Evolutionary conservation across 2,797 vertebrate species (phyloP), one percentile per base, ranked within the genome.

Genomic region (Cryptoprocta ferox): DNA sequence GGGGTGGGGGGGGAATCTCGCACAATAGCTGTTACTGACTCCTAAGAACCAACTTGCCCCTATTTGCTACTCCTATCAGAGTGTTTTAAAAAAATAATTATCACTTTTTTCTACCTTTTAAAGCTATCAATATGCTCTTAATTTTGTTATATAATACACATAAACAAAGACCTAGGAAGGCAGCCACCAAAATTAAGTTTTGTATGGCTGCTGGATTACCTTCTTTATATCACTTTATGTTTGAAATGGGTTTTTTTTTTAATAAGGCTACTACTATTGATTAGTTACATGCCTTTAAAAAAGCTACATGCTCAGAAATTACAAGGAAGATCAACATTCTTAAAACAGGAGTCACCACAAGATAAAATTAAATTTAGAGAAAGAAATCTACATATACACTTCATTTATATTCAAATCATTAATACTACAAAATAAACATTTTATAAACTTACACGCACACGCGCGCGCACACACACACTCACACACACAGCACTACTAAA

Each of bases 1-100:
- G 98, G 93, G 96, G 97, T 95, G 26, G 39, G 26, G 2, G 91
- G 97, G 98, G 93, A 96, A 97, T 95, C 11, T 70, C 97, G 71
- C 86, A 96, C 96, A 98, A 97, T 90, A 92, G 96, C 95, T 98
- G 87, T 89, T 37, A 91, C 0, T 98, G 96, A 97, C 95, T 95
- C 97, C 42, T 80, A 95, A 97, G 96, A 97, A 97, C 70, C 80
- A 98, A 98, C 92, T 85, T 97, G 28, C 21, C 42, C 24, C 18
- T 75, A 81, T 81, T 91, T 78, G 45, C 21, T 76, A 39, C 15
- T 81, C 16, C 35, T 90, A 94, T 84, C 59, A 93, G 94, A 90
- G 37, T 65, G 89, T 96, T 91, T 92, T 53, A 5, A 53, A 15
- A 28, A 70, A 95, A 66, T 45, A 53, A 89, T 48, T 30, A 75